Evolutionary conservation across 2,113 vertebrate species (phyloP).

Genomic region (Pachycephala philippinensis): DNA sequence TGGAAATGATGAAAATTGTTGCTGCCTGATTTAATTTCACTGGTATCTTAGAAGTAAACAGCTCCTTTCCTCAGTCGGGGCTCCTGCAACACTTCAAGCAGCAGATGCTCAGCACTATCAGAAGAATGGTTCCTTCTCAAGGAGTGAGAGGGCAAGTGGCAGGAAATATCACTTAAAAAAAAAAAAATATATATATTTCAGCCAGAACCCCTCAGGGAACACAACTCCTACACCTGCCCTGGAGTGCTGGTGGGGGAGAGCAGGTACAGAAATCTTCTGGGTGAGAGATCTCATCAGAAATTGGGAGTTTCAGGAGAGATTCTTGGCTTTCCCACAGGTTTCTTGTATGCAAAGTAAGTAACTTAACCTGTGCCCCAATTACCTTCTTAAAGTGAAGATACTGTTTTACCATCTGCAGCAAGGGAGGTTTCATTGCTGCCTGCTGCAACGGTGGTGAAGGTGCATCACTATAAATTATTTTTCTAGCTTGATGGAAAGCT

Average conservation of each 20-base stretch:
- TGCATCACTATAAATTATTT: not conserved
- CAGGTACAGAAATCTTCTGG: not conserved
- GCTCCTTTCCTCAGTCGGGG: not conserved
- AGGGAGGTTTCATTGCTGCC: not conserved
- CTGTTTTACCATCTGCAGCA: not conserved
- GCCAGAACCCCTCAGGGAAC: not conserved
- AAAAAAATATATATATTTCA: not conserved
- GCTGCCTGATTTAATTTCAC: not conserved
- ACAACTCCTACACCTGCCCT: not conserved
- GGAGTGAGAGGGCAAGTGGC: not conserved
- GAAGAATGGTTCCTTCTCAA: not conserved
- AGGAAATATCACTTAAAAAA: not conserved
- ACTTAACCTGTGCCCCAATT: slow-evolving; percentile 38
- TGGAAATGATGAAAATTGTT: not conserved
- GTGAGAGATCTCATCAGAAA: not conserved
- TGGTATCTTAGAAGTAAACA: not conserved
- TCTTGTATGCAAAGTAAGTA: slow-evolving; percentile 32
- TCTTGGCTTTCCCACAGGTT: slow-evolving; percentile 34
- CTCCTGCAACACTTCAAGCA: not conserved
- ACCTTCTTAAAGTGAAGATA: not conserved
- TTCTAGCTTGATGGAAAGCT: not conserved
- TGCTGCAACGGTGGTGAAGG: not conserved
- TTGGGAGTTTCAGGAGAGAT: not conserved
- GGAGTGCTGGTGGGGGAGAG: not conserved
- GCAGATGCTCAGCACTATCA: not conserved